A percentile compares a stretch with the other conserved stretches of the same genome.
phyloP scores from a whole-genome alignment of 2,888 invertebrate species.

The Furcula furcula region DNA sequence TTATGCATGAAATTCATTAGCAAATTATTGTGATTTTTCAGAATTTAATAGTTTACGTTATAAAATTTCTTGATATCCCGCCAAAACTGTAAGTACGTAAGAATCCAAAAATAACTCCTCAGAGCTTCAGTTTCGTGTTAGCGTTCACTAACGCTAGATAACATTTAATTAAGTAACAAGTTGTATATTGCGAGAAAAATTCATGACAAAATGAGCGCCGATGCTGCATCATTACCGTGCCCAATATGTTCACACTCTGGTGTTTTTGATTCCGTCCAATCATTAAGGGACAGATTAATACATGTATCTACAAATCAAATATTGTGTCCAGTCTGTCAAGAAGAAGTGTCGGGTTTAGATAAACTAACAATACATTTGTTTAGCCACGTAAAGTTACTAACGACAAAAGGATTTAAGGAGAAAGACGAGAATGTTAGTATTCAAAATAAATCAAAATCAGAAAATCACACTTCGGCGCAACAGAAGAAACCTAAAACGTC shows the following conservation, averaged over 20 bases:
- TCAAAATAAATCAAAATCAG: constrained; percentile 33
- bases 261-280: constrained; percentile 86
- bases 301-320: constrained; percentile 88
- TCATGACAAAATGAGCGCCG: constrained; percentile 72
- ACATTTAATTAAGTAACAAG: constrained; percentile 1
- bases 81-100: constrained; percentile 61
- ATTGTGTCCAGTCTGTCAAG: constrained; percentile 89
- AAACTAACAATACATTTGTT: constrained; percentile 93
- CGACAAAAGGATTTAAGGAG: constrained; percentile 33
- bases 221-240: constrained; percentile 84
- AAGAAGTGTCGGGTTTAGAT: constrained; percentile 88
- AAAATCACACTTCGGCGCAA: constrained; percentile 38
- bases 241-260: constrained; percentile 88
- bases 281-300: constrained; percentile 86
- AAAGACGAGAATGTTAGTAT: constrained; percentile 25
- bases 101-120: constrained; percentile 67
- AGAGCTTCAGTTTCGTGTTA: constrained; percentile 58
- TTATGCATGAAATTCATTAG: too few species aligned
- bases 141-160: constrained; percentile 27
- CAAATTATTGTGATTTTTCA: constrained; percentile 1
- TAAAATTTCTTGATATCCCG: constrained; percentile 65
- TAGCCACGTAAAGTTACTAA: constrained; percentile 82
- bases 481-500: constrained; percentile 54
- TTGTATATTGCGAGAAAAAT: too few species aligned
- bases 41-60: constrained; percentile 11